phyloP scores from a whole-genome alignment of 2,888 invertebrate species.

The Mantis religiosa region DNA sequence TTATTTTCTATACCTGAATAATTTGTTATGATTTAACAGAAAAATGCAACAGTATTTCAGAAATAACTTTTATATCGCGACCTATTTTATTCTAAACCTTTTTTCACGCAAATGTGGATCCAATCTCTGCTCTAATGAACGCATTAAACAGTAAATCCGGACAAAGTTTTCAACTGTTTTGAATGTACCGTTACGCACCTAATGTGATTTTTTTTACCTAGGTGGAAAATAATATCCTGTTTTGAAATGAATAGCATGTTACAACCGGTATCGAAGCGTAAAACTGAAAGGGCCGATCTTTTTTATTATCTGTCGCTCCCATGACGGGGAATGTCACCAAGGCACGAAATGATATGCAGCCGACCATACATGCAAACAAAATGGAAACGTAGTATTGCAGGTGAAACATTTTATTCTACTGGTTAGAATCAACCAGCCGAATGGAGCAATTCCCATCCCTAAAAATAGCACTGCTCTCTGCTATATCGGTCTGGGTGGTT shows the following conservation, averaged over 20 bases:
- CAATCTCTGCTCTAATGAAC: background rate
- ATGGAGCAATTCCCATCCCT: background rate
- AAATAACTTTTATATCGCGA: too few species aligned
- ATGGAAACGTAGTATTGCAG: background rate
- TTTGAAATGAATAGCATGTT: background rate
- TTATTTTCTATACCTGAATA: too few species aligned
- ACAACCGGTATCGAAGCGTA: background rate
- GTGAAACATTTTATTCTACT: background rate
- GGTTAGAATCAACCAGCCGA: background rate
- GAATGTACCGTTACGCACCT: background rate
- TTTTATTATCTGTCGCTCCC: too few species aligned
- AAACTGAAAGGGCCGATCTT: background rate
- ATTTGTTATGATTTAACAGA: too few species aligned
- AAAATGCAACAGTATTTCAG: too few species aligned
- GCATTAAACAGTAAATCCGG: background rate
- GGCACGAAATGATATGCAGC: background rate
- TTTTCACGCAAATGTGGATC: background rate
- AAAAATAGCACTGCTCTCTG: too few species aligned
- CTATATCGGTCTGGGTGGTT: too few species aligned
- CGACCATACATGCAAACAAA: background rate
- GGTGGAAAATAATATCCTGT: background rate
- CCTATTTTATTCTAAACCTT: background rate
- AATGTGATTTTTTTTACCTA: background rate
- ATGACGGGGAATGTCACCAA: background rate
- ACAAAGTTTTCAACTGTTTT: background rate